Base-by-base conservation (phyloP, 2,113 vertebrate species). In the Indicator maculatus region DNA sequence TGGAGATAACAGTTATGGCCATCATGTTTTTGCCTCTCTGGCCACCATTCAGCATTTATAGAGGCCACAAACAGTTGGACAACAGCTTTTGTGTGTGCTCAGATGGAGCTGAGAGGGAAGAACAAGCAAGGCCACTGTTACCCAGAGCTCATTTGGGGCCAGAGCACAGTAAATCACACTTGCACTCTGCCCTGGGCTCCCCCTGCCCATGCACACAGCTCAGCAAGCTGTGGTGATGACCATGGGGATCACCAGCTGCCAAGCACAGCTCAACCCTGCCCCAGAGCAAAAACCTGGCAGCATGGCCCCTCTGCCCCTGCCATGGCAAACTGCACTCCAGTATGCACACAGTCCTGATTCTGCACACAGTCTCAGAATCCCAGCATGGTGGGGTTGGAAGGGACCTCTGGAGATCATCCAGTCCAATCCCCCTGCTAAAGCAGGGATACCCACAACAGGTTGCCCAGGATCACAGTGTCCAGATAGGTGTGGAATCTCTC, bases 201-300 rank as follows among this genome's bases (percentile, higher is more conserved):
- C 52, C 19, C 52, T 19, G 17, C 20, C 66, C 44, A 15, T 1
- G 31, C 11, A 1, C 7, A 3, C 81, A 52, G 64, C 36, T 39
- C 3, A 0, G 55, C 38, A 21, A 61, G 70, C 47, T 44, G 50
- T 1, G 4, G 70, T 56, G 52, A 30, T 28, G 41, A 55, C 47
- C 36, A 9, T 0, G 0, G 39, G 41, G 58, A 47, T 18, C 58
- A 47, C 3, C 71, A 58, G 41, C 26, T 9, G 1, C 23, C 3
- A 2, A 66, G 86, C 63, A 58, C 19, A 33, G 72, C 65, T 12
- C 21, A 12, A 81, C 56, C 66, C 8, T 39, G 27, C 30, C 39
- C 16, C 30, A 20, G n/a, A 50, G 44, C 15, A 39, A 71, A 82
- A 41, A 36, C 27, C 50, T 20, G 31, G 1, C 21, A 33, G 71